These are phyloP conservation scores for Datnioides undecimradiatus DNA, from an alignment of 2,113 vertebrate species.

Conservation along the genomic window DNA sequence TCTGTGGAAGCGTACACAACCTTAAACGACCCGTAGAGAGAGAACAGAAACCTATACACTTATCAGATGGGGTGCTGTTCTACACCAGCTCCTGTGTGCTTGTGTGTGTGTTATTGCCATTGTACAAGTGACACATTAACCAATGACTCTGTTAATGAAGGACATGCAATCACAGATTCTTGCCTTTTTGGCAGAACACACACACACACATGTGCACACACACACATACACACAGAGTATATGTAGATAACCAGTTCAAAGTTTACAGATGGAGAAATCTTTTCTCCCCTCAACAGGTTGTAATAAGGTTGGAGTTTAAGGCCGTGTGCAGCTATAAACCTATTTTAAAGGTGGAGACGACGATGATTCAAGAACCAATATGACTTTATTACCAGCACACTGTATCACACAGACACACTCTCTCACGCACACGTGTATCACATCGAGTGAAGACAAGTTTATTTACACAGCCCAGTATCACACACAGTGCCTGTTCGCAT, in stretches of 20 bases:
- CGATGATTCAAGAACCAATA: slow-evolving; percentile 13
- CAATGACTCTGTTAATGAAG: slow-evolving; percentile 80
- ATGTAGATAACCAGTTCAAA: slow-evolving; percentile 71
- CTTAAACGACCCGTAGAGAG: slow-evolving; percentile 47
- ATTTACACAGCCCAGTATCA: not conserved
- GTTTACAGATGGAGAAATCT: slow-evolving; percentile 66
- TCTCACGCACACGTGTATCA: not conserved
- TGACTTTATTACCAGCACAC: slow-evolving; percentile 41
- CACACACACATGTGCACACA: slow-evolving; percentile 36
- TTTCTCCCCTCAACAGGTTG: not conserved
- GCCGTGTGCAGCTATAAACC: slow-evolving; percentile 62
- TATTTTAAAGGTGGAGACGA: slow-evolving; percentile 43
- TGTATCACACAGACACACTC: not conserved
- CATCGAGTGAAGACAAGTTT: not conserved
- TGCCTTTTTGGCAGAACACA: slow-evolving; percentile 46
- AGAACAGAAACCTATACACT: slow-evolving; percentile 23
- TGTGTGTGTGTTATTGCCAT: slow-evolving; percentile 41
- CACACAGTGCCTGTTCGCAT: not conserved
- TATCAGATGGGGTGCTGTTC: slow-evolving; percentile 57
- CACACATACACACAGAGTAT: slow-evolving; percentile 37
- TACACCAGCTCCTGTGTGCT: slow-evolving; percentile 30
- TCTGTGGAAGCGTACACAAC: slow-evolving; percentile 57
- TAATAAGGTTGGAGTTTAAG: slow-evolving; percentile 49
- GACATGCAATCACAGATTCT: slow-evolving; percentile 75
- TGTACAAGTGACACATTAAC: slow-evolving; percentile 80